Percentiles rank a stretch among this genome's conserved stretches.
Evolutionary conservation across 2,797 vertebrate genomes (phyloP).

Genomic region (Sternotherus odoratus): DNA sequence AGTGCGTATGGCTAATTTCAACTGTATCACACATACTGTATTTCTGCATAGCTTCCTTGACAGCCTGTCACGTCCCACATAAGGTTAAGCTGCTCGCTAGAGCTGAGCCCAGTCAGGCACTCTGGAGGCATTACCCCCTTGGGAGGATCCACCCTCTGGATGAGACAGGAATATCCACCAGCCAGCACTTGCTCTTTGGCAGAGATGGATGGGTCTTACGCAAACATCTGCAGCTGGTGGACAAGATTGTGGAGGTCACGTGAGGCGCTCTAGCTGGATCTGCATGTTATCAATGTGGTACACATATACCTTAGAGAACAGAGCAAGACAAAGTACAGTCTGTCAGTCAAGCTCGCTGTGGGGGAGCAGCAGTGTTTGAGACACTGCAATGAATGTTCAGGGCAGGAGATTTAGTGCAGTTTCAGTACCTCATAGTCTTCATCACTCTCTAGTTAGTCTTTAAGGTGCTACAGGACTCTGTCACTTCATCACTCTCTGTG

Average conservation of each 20-base stretch:
- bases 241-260: neutral
- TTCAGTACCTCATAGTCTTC: neutral
- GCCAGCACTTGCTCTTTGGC: neutral
- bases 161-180: neutral
- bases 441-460: neutral
- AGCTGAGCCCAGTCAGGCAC: neutral
- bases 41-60: neutral
- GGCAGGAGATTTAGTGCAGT: neutral
- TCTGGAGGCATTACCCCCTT: fast-evolving
- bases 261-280: neutral
- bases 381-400: fast-evolving
- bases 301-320: neutral
- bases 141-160: neutral
- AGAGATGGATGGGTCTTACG: neutral
- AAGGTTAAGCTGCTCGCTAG: neutral
- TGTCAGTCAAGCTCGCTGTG: neutral
- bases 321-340: neutral
- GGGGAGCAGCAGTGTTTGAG: neutral
- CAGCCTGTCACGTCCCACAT: neutral
- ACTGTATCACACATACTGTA: neutral
- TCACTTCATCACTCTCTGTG: neutral
- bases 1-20: neutral
- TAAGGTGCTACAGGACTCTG: too few species aligned
- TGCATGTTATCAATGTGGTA: fast-evolving
- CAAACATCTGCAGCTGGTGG: neutral